Evolutionary conservation across 2,888 invertebrate species (phyloP), one percentile per base, ranked within the genome.

Genomic region (Apoda limacodes): DNA sequence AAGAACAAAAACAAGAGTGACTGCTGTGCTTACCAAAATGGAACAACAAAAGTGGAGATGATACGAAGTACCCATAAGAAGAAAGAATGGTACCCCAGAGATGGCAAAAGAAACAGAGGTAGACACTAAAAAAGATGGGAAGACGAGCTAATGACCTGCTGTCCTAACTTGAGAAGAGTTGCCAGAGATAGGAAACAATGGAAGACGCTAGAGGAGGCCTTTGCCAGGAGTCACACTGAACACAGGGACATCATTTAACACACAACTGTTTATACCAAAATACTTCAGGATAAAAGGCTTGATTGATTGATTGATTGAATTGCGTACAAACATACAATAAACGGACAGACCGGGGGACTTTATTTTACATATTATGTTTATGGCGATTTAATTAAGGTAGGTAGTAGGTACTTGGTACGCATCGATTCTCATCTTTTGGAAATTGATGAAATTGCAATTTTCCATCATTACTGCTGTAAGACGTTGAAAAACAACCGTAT

Each of bases 221-320:
- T 6, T 17, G 17, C 17, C 5, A 17, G 7, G 17, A 17, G 17
- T 5, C 17, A 17, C 17, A 17, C 17, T 17, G 17, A 17, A 7
- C 17, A 6, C 7, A 17, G 17, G 7, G 17, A 17, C 7, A 17
- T 32, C 36, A 29, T 23, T 29, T 9, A 12, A 10, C n/a, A 10
- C 14, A 5, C n/a, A 22, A 21, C 12, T n/a, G n/a, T n/a, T n/a
- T n/a, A n/a, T 12, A 13, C n/a, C 10, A 21, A 28, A 26, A 24
- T 23, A 7, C 5, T 29, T 4, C 12, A 21, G 12, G 25, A 19
- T 11, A 32, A 28, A 25, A 40, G 38, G 37, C 31, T 32, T 39
- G n/a, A n/a, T n/a, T n/a, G n/a, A n/a, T n/a, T n/a, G n/a, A n/a
- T n/a, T n/a, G n/a, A n/a, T n/a, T n/a, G n/a, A n/a, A n/a, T n/a